These are phyloP conservation scores for Lepisosteus osseus DNA, from an alignment of 2,113 vertebrate genomes.

Conservation along the genomic window DNA sequence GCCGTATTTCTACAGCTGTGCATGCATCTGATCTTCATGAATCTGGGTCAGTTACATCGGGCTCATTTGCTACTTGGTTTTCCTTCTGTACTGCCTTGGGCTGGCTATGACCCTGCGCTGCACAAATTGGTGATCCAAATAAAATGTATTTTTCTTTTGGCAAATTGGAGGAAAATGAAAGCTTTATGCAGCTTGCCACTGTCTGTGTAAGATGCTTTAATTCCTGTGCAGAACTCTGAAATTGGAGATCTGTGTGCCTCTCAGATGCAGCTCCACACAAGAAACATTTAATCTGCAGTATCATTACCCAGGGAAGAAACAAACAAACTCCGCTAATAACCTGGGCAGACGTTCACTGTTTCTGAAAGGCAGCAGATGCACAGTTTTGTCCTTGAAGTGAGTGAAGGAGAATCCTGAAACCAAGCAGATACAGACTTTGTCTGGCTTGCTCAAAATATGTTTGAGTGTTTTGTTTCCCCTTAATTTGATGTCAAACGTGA, in stretches of 20 bases:
- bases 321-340: too few species aligned
- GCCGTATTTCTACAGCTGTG: slow-evolving; percentile 55
- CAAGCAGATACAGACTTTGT: too few species aligned
- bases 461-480: too few species aligned
- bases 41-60: slow-evolving; percentile 71
- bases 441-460: too few species aligned
- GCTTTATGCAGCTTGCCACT: not conserved
- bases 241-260: not conserved
- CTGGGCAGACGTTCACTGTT: not conserved
- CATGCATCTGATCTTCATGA: slow-evolving; percentile 61
- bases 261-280: not conserved
- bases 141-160: slow-evolving; percentile 34
- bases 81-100: slow-evolving; percentile 45
- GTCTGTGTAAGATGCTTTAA: not conserved
- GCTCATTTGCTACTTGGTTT: slow-evolving; percentile 41
- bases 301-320: too few species aligned
- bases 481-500: too few species aligned
- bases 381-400: not conserved
- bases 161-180: slow-evolving; percentile 21
- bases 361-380: not conserved
- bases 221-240: not conserved
- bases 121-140: slow-evolving; percentile 51
- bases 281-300: not conserved
- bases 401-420: too few species aligned
- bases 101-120: slow-evolving; percentile 50